Conservation (phyloP, 2,888 invertebrate genomes). For the Automeris io region DNA sequence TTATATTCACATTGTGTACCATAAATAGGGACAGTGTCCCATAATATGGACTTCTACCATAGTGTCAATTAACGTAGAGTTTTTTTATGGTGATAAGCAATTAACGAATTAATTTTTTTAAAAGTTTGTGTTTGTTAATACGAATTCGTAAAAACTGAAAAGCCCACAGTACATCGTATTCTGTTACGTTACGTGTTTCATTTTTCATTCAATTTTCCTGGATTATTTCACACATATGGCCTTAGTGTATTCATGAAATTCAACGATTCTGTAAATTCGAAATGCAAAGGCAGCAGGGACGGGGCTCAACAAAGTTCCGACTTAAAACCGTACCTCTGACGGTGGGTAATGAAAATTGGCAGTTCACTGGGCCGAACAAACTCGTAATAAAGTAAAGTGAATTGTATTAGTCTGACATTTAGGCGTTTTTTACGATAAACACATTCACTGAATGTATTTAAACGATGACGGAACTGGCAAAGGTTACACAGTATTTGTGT, state of each 20-base stretch:
- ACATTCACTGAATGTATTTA: neutral
- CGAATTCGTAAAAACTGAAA: too few relatives aligned
- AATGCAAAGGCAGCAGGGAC: slow-evolving; percentile 47
- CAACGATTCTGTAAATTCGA: slow-evolving; percentile 43
- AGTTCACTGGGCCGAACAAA: slow-evolving; percentile 57
- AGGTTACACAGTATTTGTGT: neutral
- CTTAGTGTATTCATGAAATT: slow-evolving; percentile 41
- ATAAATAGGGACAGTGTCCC: too few relatives aligned
- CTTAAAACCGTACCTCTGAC: slow-evolving; percentile 42
- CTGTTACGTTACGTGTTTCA: slow-evolving; percentile 24
- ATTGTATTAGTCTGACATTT: slow-evolving; percentile 14
- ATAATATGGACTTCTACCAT: too few relatives aligned
- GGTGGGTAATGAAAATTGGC: slow-evolving; percentile 68
- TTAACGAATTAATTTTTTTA: too few relatives aligned
- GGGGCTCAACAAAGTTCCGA: slow-evolving; percentile 47
- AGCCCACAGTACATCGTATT: too few relatives aligned
- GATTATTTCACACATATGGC: slow-evolving; percentile 30
- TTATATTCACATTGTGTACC: too few relatives aligned
- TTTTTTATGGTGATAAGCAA: too few relatives aligned
- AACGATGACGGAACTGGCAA: neutral
- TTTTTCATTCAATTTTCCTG: slow-evolving; percentile 28
- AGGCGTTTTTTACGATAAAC: neutral
- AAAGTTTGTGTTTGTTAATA: too few relatives aligned
- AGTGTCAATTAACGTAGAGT: too few relatives aligned
- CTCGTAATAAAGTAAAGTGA: slow-evolving; percentile 19